Conservation (phyloP, 2,888 invertebrate genomes). For the Marronus borbonicus region DNA sequence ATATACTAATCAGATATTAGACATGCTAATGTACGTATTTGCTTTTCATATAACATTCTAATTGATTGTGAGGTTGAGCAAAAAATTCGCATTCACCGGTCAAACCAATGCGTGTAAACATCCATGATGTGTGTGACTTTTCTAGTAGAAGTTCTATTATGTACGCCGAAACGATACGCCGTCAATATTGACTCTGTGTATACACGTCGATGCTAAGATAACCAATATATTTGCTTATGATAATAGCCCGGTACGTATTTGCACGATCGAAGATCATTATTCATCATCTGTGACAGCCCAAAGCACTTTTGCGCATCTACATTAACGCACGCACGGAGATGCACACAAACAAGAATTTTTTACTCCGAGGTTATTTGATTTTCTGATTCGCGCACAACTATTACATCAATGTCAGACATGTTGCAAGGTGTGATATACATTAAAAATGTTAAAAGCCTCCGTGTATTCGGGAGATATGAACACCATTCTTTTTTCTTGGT, state of each 20-base stretch:
- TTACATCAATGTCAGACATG: constrained; percentile 35
- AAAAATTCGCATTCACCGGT: background rate
- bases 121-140: constrained; percentile 7
- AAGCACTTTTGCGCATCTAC: constrained; percentile 26
- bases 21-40: background rate
- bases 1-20: background rate
- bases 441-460: constrained; percentile 3
- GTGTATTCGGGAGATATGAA: constrained; percentile 5
- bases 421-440: constrained; percentile 4
- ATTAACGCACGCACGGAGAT: constrained; percentile 8
- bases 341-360: constrained; percentile 4
- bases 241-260: constrained; percentile 27
- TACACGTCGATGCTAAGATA: constrained; percentile 22
- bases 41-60: constrained; percentile 17
- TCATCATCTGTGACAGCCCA: constrained; percentile 30
- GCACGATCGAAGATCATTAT: constrained; percentile 31
- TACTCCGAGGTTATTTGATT: constrained; percentile 11
- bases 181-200: constrained; percentile 14
- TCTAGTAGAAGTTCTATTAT: constrained; percentile 2
- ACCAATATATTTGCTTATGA: constrained; percentile 32
- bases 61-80: background rate
- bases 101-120: background rate
- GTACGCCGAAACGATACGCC: constrained; percentile 7
- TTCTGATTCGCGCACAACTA: constrained; percentile 38
- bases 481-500: background rate